Conservation (phyloP, 1,140 invertebrate genomes). For the Micrasema minimum region DNA sequence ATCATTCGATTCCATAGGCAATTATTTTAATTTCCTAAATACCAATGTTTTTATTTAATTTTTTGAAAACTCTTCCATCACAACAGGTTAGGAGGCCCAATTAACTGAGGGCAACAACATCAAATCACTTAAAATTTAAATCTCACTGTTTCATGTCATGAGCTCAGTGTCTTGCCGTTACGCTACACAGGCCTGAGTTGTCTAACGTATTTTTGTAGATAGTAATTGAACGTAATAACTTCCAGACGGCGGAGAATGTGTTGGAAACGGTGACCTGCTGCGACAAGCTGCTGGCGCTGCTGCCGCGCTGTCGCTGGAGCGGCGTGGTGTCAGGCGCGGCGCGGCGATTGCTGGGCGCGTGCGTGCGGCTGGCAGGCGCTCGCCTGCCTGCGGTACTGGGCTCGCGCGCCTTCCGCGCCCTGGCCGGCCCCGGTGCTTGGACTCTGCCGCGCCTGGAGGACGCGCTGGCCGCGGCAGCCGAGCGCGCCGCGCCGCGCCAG, state of each 20-base stretch:
- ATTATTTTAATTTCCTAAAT: too few species aligned
- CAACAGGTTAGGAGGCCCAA: too few species aligned
- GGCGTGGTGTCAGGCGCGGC: slow-evolving; percentile 57
- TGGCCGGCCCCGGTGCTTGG: slow-evolving; percentile 54
- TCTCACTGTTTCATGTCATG: too few species aligned
- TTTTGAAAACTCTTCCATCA: too few species aligned
- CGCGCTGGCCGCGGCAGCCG: slow-evolving; percentile 58
- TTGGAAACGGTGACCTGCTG: slow-evolving; percentile 62
- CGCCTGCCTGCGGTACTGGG: slow-evolving; percentile 55
- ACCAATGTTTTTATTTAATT: too few species aligned
- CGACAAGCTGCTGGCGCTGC: slow-evolving; percentile 56
- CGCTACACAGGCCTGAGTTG: too few species aligned
- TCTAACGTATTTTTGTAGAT: too few species aligned
- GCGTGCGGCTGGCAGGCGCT: slow-evolving; percentile 58
- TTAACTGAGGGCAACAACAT: too few species aligned
- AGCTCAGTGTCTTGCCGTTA: too few species aligned
- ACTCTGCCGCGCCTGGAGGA: slow-evolving; percentile 56
- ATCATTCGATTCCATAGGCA: too few species aligned
- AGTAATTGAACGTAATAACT: too few species aligned
- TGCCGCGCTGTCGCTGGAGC: slow-evolving; percentile 58
- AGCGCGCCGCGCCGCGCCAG: slow-evolving; percentile 59
- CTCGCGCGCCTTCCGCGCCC: slow-evolving; percentile 41
- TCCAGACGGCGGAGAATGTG: slow-evolving; percentile 63
- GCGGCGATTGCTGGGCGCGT: slow-evolving; percentile 57
- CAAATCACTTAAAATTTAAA: too few species aligned